Conservation (phyloP, 1,140 invertebrate species). For the Vanessa atalanta region DNA sequence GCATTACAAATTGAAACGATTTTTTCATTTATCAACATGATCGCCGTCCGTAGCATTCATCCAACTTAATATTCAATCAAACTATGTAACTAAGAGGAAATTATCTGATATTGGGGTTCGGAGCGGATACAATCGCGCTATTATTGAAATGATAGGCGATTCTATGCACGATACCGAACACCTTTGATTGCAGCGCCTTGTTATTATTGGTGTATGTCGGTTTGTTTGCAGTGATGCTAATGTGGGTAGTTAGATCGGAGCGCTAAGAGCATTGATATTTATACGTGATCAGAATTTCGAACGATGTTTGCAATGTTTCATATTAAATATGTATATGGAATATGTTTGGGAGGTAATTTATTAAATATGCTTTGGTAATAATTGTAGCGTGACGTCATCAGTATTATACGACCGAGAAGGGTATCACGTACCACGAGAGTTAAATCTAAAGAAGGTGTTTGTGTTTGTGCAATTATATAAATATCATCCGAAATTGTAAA, state of each 20-base stretch:
- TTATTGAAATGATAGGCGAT: slow-evolving; percentile 29
- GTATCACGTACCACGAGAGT: no score
- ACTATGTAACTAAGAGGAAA: slow-evolving; percentile 29
- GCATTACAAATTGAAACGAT: not conserved
- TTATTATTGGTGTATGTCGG: slow-evolving; percentile 19
- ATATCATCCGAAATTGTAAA: no score
- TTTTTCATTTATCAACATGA: not conserved
- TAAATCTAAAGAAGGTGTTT: no score
- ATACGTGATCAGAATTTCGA: slow-evolving; percentile 10
- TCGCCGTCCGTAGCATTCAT: slow-evolving; percentile 21
- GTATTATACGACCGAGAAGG: no score
- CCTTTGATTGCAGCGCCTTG: slow-evolving; percentile 23
- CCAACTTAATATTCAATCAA: slow-evolving; percentile 45
- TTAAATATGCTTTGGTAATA: no score
- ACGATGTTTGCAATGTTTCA: not conserved
- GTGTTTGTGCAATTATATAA: no score
- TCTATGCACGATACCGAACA: not conserved
- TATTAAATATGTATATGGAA: not conserved
- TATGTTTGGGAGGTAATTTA: no score
- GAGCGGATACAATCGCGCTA: slow-evolving; percentile 32
- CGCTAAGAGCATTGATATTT: slow-evolving; percentile 8
- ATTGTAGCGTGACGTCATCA: no score
- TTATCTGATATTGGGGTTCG: slow-evolving; percentile 33
- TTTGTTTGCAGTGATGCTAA: slow-evolving; percentile 22
- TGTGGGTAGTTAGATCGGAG: slow-evolving; percentile 5